These are phyloP conservation scores for Pangasius mekongensis DNA, from an alignment of 2,797 vertebrate species.

Conservation along the genomic window DNA sequence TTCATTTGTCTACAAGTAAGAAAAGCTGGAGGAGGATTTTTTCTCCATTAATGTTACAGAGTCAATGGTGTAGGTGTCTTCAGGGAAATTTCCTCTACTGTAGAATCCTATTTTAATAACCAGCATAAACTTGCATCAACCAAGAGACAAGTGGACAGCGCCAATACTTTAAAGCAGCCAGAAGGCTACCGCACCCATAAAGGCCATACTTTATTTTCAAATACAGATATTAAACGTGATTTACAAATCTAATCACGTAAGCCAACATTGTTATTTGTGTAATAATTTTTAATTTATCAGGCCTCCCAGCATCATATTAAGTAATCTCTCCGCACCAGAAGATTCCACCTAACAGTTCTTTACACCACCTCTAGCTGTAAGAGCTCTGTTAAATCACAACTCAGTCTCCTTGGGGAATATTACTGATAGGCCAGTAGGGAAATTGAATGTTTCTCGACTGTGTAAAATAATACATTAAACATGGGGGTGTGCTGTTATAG, in stretches of 20 bases:
- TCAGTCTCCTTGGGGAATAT: background rate
- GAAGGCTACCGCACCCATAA: background rate
- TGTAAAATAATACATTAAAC: background rate
- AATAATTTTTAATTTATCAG: conserved; percentile 80
- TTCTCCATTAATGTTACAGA: conserved; percentile 65
- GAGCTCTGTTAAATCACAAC: background rate
- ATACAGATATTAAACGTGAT: conserved; percentile 69
- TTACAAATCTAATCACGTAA: conserved; percentile 75
- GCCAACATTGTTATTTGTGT: conserved; percentile 69
- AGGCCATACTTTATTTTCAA: conserved; percentile 59
- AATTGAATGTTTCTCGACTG: conserved; percentile 13
- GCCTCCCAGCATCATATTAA: conserved; percentile 74
- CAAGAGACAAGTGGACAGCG: conserved; percentile 54
- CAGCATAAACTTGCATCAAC: conserved; percentile 34
- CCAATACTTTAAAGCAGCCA: conserved; percentile 63
- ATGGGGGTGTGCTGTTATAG: background rate
- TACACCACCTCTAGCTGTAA: background rate
- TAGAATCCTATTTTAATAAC: conserved; percentile 59
- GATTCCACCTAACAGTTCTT: conserved; percentile 67
- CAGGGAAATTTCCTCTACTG: conserved; percentile 59
- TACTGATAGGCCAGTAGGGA: background rate
- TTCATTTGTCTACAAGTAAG: conserved; percentile 81
- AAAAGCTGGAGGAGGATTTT: conserved; percentile 69
- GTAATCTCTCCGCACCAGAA: conserved; percentile 76
- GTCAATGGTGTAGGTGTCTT: conserved; percentile 67